Evolutionary conservation across 1,140 invertebrate species (phyloP), one percentile per base, ranked within the genome.

Genomic region (Arctopsyche grandis): DNA sequence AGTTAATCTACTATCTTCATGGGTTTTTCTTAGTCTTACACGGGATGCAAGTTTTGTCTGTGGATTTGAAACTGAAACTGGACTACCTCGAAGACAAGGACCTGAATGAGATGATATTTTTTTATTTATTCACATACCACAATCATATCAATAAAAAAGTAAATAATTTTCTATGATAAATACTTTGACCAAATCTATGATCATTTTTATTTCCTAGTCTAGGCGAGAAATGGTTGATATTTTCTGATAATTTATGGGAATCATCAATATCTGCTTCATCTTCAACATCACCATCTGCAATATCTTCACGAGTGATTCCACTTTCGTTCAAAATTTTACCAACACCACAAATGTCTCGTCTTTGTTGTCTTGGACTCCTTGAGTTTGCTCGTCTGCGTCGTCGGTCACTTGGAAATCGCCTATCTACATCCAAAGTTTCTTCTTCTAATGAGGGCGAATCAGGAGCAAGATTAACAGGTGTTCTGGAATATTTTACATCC

Each of bases 41-140:
- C 87, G 81, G 0, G 86, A 85, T 12, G 87, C 87, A 3, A 88
- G 48, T 78, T 87, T 87, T 0, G 86, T 80, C 46, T 82, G 79
- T 19, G 81, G 79, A 58, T 86, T 69, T 85, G 85, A 81, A 82
- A 74, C 75, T 0, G 56, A 24, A 12, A 66, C 74, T 43, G 73
- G 70, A 69, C 78, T 69, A 16, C 56, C 58, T 3, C 78, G 43
- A n/a, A 75, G 7, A 29, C 74, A 76, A 9, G 24, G n/a, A 76
- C 19, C 56, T 76, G 38, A 63, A 63, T n/a, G 5, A 73, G 48
- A 69, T 38, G 26, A 44, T 4, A 69, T 29, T 69, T 69, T 29
- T 14, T 38, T 69, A 69, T 38, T 43, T 16, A 38, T 26, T 46
- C 38, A 52, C 71, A 24, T 0, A 10, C 7, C 9, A 69, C 5